Conservation (phyloP, 2,113 vertebrate species). For the Cyprinodon brontotheroides region DNA sequence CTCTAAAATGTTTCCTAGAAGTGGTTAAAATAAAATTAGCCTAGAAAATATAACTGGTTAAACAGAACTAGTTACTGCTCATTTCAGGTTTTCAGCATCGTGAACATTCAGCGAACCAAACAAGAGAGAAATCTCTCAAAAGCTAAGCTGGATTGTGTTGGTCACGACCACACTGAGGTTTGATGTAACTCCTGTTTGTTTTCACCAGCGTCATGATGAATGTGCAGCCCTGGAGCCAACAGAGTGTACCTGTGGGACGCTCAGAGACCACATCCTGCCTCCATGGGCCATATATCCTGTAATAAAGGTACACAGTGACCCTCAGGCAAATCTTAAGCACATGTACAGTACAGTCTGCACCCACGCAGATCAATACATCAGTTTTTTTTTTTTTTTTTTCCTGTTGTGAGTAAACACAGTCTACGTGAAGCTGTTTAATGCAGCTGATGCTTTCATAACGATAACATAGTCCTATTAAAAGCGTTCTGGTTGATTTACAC, state of each 20-base stretch:
- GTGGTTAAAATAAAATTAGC: too few species aligned
- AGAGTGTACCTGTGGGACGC: slow-evolving; percentile 84
- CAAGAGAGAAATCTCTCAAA: neutral
- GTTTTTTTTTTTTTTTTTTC: slow-evolving; percentile 21
- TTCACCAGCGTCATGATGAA: slow-evolving; percentile 86
- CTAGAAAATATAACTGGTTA: too few species aligned
- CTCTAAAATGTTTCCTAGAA: too few species aligned
- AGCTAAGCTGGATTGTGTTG: slow-evolving; percentile 10
- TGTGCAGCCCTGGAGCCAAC: slow-evolving; percentile 80
- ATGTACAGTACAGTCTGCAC: slow-evolving; percentile 21
- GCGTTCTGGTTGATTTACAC: neutral
- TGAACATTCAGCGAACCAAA: neutral
- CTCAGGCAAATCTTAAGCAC: slow-evolving; percentile 7
- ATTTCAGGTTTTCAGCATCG: too few species aligned
- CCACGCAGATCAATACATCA: slow-evolving; percentile 27
- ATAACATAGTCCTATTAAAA: neutral
- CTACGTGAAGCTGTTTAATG: slow-evolving; percentile 15
- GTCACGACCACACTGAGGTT: slow-evolving; percentile 5
- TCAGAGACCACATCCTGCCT: slow-evolving; percentile 90
- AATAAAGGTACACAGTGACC: slow-evolving; percentile 81
- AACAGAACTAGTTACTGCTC: too few species aligned
- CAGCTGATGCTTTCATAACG: neutral
- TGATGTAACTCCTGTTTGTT: slow-evolving; percentile 20
- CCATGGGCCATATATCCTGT: slow-evolving; percentile 91
- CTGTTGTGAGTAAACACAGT: neutral